Conservation (phyloP, 1,140 invertebrate genomes). For the Zelostemma sp. region DNA sequence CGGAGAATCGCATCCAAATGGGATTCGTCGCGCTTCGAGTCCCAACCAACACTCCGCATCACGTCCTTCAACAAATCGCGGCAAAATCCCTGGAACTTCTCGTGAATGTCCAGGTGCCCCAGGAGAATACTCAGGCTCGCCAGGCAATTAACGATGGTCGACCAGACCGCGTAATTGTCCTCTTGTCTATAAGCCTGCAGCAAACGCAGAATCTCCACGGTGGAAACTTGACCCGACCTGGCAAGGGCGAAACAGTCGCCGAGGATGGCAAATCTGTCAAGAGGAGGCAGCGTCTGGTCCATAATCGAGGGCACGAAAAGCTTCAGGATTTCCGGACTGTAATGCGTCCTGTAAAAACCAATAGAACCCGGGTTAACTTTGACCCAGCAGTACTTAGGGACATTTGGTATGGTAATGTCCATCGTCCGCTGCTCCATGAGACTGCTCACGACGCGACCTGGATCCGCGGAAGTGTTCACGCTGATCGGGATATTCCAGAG, state of each 20-base stretch:
- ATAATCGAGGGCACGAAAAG: constrained; percentile 85
- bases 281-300: constrained; percentile 75
- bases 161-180: constrained; percentile 95
- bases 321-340: constrained; percentile 83
- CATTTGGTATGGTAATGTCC: constrained; percentile 78
- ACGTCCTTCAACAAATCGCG: constrained; percentile 79
- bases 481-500: constrained; percentile 92
- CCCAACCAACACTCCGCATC: constrained; percentile 83
- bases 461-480: constrained; percentile 81
- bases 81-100: constrained; percentile 81
- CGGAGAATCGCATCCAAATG: constrained; percentile 86
- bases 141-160: constrained; percentile 84
- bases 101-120: constrained; percentile 82
- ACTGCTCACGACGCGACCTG: constrained; percentile 72
- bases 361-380: constrained; percentile 88
- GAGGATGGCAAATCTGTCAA: constrained; percentile 91
- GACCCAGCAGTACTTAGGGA: constrained; percentile 84
- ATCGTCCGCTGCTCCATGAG: constrained; percentile 77
- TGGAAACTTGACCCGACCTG: constrained; percentile 85
- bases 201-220: constrained; percentile 79
- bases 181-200: constrained; percentile 84
- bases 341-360: constrained; percentile 90
- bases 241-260: constrained; percentile 95
- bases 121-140: constrained; percentile 80
- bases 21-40: constrained; percentile 78